Base-by-base conservation (phyloP, 2,797 vertebrate species). In the Lagodon rhomboides region DNA sequence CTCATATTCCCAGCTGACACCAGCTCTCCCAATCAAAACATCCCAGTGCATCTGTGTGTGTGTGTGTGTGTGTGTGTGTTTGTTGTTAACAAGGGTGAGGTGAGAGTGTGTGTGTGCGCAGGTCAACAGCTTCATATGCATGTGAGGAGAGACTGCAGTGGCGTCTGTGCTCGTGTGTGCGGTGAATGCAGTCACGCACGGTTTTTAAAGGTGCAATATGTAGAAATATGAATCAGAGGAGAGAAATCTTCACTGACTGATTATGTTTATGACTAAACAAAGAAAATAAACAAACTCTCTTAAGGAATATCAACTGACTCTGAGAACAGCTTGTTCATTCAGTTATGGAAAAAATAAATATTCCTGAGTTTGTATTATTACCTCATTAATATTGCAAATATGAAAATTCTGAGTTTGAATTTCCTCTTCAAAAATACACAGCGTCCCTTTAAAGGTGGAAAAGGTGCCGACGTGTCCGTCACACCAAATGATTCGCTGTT, bases 1-100 rank as follows among this genome's bases (percentile, higher is more conserved):
- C 94, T 96, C 95, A 94, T 93, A 90, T 92, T 94, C 94, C 94
- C 94, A 92, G 86, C 86, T 93, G 94, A 94, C 87, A 90, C 59
- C 79, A 90, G 84, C 91, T 86, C 90, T 92, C 91, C 90, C 86
- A 85, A 92, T 93, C 87, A 86, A 82, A 76, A 81, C 82, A 86
- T 84, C 77, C 64, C 68, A 75, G 47, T 70, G 62, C 54, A 15
- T 51, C 38, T 67, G 74, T 27, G 34, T 84, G 80, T 75, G 62
- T 74, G 70, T 27, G 34, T 84, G 80, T 75, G 62, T 74, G 70
- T 75, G 60, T 60, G 65, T 34, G 17, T 68, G 58, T 63, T 65
- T 70, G 75, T 77, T 84, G 80, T 73, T 6, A 55, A 68, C 43
- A 4, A 77, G 65, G 41, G 30, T 54, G 64, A 83, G 72, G 62